These are phyloP conservation scores for Serranus cabrilla DNA, from an alignment of 2,797 vertebrate genomes.

Conservation along the genomic window DNA sequence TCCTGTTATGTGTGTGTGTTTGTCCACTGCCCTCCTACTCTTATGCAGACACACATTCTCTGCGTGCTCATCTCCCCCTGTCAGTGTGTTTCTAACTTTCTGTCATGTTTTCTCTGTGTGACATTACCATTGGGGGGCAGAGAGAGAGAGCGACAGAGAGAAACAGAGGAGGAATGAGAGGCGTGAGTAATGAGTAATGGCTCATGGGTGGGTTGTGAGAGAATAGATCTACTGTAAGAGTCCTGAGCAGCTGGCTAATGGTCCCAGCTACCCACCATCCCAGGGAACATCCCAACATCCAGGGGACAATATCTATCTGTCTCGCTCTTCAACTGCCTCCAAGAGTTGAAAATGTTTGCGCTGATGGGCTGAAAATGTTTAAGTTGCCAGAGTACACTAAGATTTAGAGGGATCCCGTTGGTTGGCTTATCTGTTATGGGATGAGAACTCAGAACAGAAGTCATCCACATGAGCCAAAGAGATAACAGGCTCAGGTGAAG, in stretches of 20 bases:
- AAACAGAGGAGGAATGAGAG: conserved; percentile 67
- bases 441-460: background rate
- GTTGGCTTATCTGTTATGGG: background rate
- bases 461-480: background rate
- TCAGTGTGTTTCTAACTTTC: conserved; percentile 39
- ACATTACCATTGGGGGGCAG: conserved; percentile 56
- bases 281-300: conserved; percentile 57
- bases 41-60: conserved; percentile 59
- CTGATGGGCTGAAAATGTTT: conserved; percentile 4
- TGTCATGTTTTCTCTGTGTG: conserved; percentile 56
- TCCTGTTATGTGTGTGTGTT: conserved; percentile 18
- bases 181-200: conserved; percentile 75
- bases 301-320: conserved; percentile 73
- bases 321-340: conserved; percentile 23
- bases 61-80: conserved; percentile 52
- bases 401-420: background rate
- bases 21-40: conserved; percentile 57
- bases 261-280: conserved; percentile 67
- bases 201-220: conserved; percentile 72
- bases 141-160: conserved; percentile 20
- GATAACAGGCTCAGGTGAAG: background rate
- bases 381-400: background rate
- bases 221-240: conserved; percentile 81
- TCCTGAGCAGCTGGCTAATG: conserved; percentile 73
- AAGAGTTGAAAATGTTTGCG: conserved; percentile 15